A percentile compares a stretch with the other conserved stretches of the same genome.
phyloP scores from a whole-genome alignment of 2,797 vertebrate species.

The Moxostoma hubbsi region DNA sequence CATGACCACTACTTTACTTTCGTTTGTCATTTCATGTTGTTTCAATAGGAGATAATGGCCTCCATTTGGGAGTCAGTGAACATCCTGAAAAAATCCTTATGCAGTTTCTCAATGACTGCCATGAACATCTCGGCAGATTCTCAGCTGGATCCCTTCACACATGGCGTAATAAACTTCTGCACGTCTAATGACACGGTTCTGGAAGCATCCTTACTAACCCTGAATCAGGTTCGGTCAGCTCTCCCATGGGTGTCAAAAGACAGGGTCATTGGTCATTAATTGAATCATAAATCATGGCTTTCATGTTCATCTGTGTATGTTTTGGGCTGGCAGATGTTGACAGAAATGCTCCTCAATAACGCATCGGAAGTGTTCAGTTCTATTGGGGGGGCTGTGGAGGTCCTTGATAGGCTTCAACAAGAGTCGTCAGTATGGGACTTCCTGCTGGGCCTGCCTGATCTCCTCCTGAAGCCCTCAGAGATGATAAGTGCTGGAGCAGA shows the following conservation, averaged over 20 bases:
- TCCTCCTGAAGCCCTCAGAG: constrained; percentile 60
- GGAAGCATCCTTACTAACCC: constrained; percentile 67
- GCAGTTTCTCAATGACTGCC: constrained; percentile 61
- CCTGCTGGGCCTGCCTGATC: constrained; percentile 68
- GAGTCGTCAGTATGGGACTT: constrained; percentile 72
- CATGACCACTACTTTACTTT: background rate
- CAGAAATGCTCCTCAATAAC: constrained; percentile 62
- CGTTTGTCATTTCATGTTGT: background rate
- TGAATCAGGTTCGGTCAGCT: constrained; percentile 71
- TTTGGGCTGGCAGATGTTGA: constrained; percentile 65
- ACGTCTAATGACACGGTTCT: constrained; percentile 69
- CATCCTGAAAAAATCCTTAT: constrained; percentile 70
- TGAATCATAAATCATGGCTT: background rate
- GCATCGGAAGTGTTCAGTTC: constrained; percentile 55
- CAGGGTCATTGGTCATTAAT: background rate
- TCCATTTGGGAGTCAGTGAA: constrained; percentile 64
- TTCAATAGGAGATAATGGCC: constrained; percentile 60
- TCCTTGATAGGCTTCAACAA: constrained; percentile 70
- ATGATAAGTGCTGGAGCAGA: constrained; percentile 40
- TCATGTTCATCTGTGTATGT: constrained; percentile 1
- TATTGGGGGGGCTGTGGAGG: constrained; percentile 52
- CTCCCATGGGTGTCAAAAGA: background rate
- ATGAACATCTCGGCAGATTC: constrained; percentile 56
- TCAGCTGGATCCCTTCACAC: constrained; percentile 15
- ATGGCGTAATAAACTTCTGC: constrained; percentile 69